These are phyloP conservation scores for Toxonevra muliebris DNA, from an alignment of 2,888 invertebrate species.

Conservation along the genomic window DNA sequence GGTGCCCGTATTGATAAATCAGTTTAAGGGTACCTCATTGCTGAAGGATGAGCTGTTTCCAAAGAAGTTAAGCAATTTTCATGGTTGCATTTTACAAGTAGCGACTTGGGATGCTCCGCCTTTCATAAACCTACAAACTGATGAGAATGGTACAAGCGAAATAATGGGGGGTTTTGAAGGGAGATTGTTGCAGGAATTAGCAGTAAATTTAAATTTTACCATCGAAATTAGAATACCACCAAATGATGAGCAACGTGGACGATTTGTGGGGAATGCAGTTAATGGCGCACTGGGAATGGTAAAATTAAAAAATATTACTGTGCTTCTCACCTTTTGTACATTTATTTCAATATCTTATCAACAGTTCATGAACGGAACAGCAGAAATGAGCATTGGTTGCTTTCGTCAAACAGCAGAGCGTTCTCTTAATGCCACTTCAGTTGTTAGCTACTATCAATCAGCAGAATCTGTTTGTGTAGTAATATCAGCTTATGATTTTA, in stretches of 20 bases:
- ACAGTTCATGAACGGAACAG: constrained; percentile 12
- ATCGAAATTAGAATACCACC: constrained; percentile 31
- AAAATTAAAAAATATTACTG: too few species aligned
- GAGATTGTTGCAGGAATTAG: constrained; percentile 39
- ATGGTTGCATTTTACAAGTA: constrained; percentile 39
- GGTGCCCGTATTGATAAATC: constrained; percentile 40
- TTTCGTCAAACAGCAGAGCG: constrained; percentile 42
- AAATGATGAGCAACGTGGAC: neutral
- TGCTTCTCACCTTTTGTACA: too few species aligned
- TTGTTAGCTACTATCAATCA: constrained; percentile 41
- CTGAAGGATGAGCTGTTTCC: constrained; percentile 43
- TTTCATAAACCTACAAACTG: neutral
- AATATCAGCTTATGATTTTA: neutral
- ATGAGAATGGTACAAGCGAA: constrained; percentile 5
- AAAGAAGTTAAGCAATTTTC: constrained; percentile 45
- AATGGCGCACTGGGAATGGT: neutral
- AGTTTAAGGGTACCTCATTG: constrained; percentile 39
- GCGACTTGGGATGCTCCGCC: constrained; percentile 37
- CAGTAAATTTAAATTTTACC: constrained; percentile 44
- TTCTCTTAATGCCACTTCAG: constrained; percentile 37
- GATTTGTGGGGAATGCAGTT: neutral
- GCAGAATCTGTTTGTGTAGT: constrained; percentile 38
- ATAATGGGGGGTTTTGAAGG: constrained; percentile 43
- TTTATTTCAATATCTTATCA: too few species aligned
- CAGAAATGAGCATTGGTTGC: constrained; percentile 45